phyloP scores from a whole-genome alignment of 2,888 invertebrate species.

The Caenorhabditis panamensis region DNA sequence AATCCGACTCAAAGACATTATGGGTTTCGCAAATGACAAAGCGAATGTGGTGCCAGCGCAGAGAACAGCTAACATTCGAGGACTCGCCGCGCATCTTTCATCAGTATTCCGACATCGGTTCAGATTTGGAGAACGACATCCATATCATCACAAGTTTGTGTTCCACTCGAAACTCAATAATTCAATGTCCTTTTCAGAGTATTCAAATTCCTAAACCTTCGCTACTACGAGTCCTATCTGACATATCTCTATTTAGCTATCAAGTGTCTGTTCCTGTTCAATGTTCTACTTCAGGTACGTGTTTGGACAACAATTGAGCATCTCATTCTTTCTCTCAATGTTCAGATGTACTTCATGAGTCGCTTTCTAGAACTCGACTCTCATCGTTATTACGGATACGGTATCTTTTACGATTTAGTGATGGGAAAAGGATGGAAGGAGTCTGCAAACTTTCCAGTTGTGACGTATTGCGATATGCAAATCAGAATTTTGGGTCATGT shows the following conservation, averaged over 20 bases:
- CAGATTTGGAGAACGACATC: conserved; percentile 71
- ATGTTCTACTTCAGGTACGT: conserved; percentile 79
- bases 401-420: conserved; percentile 78
- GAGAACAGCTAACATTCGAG: conserved; percentile 71
- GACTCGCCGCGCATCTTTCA: conserved; percentile 76
- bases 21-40: conserved; percentile 79
- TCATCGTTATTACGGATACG: conserved; percentile 80
- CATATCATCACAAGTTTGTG: conserved; percentile 71
- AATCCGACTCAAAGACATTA: conserved; percentile 80
- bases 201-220: conserved; percentile 77
- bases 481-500: conserved; percentile 78
- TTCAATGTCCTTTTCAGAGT: conserved; percentile 60
- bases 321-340: no score
- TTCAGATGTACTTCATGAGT: conserved; percentile 78
- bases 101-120: conserved; percentile 80
- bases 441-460: conserved; percentile 80
- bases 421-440: conserved; percentile 78
- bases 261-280: conserved; percentile 78
- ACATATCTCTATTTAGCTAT: conserved; percentile 79
- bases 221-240: conserved; percentile 80
- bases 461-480: conserved; percentile 81
- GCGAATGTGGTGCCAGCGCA: conserved; percentile 71
- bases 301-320: not conserved
- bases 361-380: conserved; percentile 79
- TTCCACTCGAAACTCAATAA: not conserved